Conservation (phyloP, 2,888 invertebrate species). For the Ochropleura leucogaster region DNA sequence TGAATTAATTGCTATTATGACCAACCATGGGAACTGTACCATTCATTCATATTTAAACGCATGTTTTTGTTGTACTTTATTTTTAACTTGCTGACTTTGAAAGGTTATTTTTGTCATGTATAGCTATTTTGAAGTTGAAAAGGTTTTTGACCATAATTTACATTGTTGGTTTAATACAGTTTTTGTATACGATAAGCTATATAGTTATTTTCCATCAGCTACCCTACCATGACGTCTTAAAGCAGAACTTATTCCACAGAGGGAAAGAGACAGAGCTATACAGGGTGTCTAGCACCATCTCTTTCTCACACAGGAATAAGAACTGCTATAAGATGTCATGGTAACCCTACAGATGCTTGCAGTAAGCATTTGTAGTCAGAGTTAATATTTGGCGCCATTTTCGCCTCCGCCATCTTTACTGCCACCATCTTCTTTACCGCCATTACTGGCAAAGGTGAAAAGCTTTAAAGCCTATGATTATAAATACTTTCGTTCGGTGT, state of each 20-base stretch:
- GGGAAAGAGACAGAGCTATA: too few relatives aligned
- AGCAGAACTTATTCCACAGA: too few relatives aligned
- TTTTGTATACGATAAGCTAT: background rate
- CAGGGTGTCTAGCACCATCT: too few relatives aligned
- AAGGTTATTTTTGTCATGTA: constrained; percentile 3
- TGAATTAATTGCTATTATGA: constrained; percentile 71
- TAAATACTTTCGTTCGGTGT: background rate
- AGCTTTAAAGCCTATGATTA: background rate
- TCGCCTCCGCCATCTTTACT: background rate
- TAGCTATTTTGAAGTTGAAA: constrained; percentile 1
- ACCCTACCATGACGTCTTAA: too few relatives aligned
- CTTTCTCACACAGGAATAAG: too few relatives aligned
- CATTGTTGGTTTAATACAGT: background rate
- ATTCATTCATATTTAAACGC: constrained; percentile 47
- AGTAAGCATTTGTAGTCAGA: background rate
- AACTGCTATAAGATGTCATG: too few relatives aligned
- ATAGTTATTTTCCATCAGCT: background rate
- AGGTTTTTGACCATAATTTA: background rate
- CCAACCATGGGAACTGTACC: constrained; percentile 69
- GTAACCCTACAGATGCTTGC: background rate
- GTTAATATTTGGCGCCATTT: background rate
- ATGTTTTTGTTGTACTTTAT: constrained; percentile 33
- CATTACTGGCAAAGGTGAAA: background rate
- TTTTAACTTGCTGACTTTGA: constrained; percentile 27
- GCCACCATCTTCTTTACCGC: background rate